A percentile compares a stretch with the other conserved stretches of the same genome.
Conservation (phyloP, 2,113 vertebrate species). For the Heterocephalus glaber region DNA sequence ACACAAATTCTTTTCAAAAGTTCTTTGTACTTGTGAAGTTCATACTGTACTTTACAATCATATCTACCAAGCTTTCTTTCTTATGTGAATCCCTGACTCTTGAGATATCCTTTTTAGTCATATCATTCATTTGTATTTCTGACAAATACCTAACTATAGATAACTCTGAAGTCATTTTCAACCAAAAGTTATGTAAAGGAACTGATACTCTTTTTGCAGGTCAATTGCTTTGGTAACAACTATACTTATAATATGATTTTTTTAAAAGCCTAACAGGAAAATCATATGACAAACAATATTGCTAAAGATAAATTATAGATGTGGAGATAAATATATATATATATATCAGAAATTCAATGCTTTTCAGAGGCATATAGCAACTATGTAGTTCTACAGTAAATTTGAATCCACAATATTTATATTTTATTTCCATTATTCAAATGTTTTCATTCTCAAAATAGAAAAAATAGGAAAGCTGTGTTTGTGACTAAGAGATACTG, state of each 20-base stretch:
- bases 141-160: neutral
- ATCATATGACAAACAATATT: slow-evolving; percentile 48
- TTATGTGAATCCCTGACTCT: slow-evolving; percentile 65
- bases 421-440: neutral
- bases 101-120: slow-evolving; percentile 25
- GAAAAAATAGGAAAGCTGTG: neutral
- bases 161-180: slow-evolving; percentile 59
- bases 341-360: neutral
- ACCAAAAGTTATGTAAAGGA: slow-evolving; percentile 40
- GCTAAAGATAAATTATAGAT: slow-evolving; percentile 33
- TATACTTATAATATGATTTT: neutral
- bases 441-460: neutral
- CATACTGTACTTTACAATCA: neutral
- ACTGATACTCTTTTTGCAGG: neutral
- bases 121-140: slow-evolving; percentile 62
- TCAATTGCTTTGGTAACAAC: neutral
- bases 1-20: neutral
- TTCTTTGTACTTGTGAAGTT: slow-evolving; percentile 1
- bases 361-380: neutral
- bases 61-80: slow-evolving; percentile 55
- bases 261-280: neutral
- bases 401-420: neutral
- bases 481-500: neutral
- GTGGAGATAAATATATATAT: neutral
- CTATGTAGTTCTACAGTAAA: neutral